These are phyloP conservation scores for Heterochromis multidens DNA, from an alignment of 2,113 vertebrate species.

Conservation along the genomic window DNA sequence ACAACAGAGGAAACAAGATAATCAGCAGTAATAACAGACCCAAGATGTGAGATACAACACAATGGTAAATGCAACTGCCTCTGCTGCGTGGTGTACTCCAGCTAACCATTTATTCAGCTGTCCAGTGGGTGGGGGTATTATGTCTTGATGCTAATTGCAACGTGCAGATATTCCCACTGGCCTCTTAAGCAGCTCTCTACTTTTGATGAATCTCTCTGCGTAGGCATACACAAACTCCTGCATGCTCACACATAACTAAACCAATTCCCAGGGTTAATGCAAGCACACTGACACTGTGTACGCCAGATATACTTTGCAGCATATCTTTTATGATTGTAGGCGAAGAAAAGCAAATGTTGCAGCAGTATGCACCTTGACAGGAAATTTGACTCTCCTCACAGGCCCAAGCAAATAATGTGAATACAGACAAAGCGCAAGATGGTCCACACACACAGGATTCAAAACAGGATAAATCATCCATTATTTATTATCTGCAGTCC, in stretches of 20 bases:
- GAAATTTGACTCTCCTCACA: slow-evolving; percentile 41
- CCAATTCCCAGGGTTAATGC: slow-evolving; percentile 61
- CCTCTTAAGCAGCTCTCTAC: slow-evolving; percentile 66
- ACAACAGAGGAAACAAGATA: slow-evolving; percentile 20
- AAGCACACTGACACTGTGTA: slow-evolving; percentile 25
- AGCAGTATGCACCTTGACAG: slow-evolving; percentile 22
- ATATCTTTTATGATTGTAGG: slow-evolving; percentile 13
- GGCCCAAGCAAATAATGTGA: slow-evolving; percentile 15
- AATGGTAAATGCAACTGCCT: slow-evolving; percentile 36
- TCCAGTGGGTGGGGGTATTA: slow-evolving; percentile 72
- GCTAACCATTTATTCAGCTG: slow-evolving; percentile 64
- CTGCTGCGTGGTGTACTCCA: slow-evolving; percentile 42
- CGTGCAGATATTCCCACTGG: slow-evolving; percentile 68
- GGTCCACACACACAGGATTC: neutral
- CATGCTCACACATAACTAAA: slow-evolving; percentile 53
- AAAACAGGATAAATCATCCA: slow-evolving; percentile 10
- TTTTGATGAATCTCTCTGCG: slow-evolving; percentile 64
- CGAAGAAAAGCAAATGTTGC: slow-evolving; percentile 21
- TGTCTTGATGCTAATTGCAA: slow-evolving; percentile 73
- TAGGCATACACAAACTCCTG: slow-evolving; percentile 47
- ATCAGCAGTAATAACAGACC: slow-evolving; percentile 51
- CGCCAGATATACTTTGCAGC: slow-evolving; percentile 31
- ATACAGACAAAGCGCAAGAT: slow-evolving; percentile 8
- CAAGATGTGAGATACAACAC: slow-evolving; percentile 30
- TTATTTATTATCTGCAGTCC: slow-evolving; percentile 30